phyloP scores from a whole-genome alignment of 2,888 invertebrate genomes.

The Odontocerum albicorne region DNA sequence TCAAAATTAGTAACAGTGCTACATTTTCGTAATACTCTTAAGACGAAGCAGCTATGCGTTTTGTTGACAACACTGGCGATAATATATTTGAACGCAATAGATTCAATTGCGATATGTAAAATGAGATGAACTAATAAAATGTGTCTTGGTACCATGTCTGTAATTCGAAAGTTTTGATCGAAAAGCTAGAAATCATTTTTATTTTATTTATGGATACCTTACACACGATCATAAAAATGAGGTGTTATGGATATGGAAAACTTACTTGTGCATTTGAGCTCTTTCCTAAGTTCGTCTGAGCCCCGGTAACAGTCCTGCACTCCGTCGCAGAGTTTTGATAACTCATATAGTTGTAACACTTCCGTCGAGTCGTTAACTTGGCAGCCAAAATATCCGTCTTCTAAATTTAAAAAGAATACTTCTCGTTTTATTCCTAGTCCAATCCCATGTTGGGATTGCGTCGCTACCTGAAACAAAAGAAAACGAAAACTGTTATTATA shows the following conservation, averaged over 20 bases:
- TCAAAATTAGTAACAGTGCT: too few relatives aligned
- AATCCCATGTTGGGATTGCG: slow-evolving; percentile 79
- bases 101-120: too few relatives aligned
- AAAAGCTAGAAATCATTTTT: too few relatives aligned
- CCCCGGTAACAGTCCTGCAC: slow-evolving; percentile 87
- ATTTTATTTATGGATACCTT: too few relatives aligned
- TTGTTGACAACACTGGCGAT: too few relatives aligned
- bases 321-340: slow-evolving; percentile 93
- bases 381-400: slow-evolving; percentile 97
- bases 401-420: slow-evolving; percentile 95
- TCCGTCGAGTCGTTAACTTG: slow-evolving; percentile 96
- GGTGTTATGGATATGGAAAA: slow-evolving; percentile 32
- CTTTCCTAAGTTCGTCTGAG: slow-evolving; percentile 86
- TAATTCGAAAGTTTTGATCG: too few relatives aligned
- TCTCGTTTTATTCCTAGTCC: slow-evolving; percentile 85
- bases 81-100: too few relatives aligned
- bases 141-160: too few relatives aligned
- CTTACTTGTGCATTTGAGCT: slow-evolving; percentile 94
- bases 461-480: slow-evolving; percentile 62
- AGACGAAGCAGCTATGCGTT: too few relatives aligned
- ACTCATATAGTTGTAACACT: slow-evolving; percentile 91
- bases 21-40: too few relatives aligned
- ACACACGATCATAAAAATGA: too few relatives aligned
- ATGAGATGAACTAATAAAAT: too few relatives aligned
- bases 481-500: slow-evolving; percentile 7